Percentiles rank a stretch among this genome's conserved stretches.
These are phyloP conservation scores for Trachelus tabidus DNA, from an alignment of 2,888 invertebrate genomes.

Conservation along the genomic window DNA sequence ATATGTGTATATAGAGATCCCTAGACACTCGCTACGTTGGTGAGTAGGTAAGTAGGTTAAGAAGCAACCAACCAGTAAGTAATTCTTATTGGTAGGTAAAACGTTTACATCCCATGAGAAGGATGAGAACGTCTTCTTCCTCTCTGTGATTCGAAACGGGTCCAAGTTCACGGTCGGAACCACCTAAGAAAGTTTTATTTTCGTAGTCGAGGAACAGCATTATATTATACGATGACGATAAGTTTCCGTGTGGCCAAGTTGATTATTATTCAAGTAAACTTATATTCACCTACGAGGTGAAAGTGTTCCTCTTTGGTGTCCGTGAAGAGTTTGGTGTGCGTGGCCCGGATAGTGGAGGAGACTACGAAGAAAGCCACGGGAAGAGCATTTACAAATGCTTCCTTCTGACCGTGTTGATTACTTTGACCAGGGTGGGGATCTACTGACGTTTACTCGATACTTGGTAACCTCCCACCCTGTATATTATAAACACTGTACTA, in stretches of 20 bases:
- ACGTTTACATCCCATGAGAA: not conserved
- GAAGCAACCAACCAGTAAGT: not conserved
- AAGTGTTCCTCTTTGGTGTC: conserved; percentile 6
- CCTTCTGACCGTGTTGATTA: not conserved
- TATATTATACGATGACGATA: not conserved
- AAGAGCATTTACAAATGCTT: conserved; percentile 2
- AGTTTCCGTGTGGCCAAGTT: not conserved
- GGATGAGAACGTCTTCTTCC: not conserved
- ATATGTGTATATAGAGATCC: not conserved
- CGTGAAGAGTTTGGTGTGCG: conserved; percentile 10
- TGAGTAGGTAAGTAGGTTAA: not conserved
- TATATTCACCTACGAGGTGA: conserved; percentile 9
- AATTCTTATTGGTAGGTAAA: not conserved
- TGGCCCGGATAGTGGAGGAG: conserved; percentile 1
- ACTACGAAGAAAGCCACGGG: not conserved
- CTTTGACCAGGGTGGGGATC: not conserved
- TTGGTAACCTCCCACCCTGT: not conserved
- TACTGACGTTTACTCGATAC: not conserved
- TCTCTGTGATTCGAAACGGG: not conserved
- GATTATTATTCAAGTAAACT: conserved; percentile 4
- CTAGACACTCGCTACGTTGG: not conserved
- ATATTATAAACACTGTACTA: not conserved
- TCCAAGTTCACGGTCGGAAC: not conserved
- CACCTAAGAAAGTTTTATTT: not conserved
- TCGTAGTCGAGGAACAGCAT: not conserved